Base-by-base conservation (phyloP, 2,888 invertebrate species). In the Tetranychus piercei region DNA sequence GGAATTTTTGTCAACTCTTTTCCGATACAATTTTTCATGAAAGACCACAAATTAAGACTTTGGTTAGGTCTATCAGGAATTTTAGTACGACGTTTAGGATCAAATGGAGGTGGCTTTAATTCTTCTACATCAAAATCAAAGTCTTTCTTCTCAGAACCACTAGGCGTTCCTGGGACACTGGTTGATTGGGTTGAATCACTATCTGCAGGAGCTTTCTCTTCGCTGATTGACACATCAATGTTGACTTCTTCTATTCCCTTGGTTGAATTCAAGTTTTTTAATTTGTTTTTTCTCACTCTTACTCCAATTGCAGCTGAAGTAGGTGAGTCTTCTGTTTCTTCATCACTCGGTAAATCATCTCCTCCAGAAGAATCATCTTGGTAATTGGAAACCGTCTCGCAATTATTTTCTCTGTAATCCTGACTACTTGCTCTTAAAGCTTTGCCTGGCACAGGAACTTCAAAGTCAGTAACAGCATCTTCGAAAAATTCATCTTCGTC, bases 31-130 rank as follows among this genome's bases (percentile, higher is more conserved):
- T 99, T 99, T 83, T 97, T 97, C 94, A 99, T 96, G 80, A 99
- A 96, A 80, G 93, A 93, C 99, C 99, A 99, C 73, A 99, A 85
- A 82, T 92, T 97, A 69, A 99, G 87, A 75, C 95, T 94, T 84
- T 92, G 91, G 84, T 93, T 89, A 72, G 94, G 94, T 83, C 94
- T 92, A 79, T 94, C 92, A 8, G 94, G 92, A 74, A 99, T 91
- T 75, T 88, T 85, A 75, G 85, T 87, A 75, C 97, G 87, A 75
- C 96, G 87, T 80, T 86, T 85, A 76, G 87, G 86, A 9, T 69
- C 34, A 34, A 34, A 34, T 34, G 34, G 34, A 34, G 34, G 34
- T 34, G 34, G 34, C 34, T 34, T 34, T 34, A 34, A 3, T 34
- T 34, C 34, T 34, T 34, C 71, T 5, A 18, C 43, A 15, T 11